phyloP scores from a whole-genome alignment of 2,888 invertebrate species.

The Drosophila glabriapex region DNA sequence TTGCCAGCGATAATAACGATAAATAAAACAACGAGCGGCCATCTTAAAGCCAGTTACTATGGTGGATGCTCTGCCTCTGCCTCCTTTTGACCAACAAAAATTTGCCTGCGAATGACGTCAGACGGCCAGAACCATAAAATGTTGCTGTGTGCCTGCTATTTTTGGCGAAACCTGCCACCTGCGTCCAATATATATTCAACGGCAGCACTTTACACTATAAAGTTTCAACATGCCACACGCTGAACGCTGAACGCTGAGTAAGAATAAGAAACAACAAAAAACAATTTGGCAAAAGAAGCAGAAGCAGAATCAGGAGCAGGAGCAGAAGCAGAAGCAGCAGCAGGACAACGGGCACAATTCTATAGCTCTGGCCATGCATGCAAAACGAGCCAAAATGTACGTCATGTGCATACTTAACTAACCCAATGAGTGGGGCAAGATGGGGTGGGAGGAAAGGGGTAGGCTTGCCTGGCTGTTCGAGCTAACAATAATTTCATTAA shows the following conservation, averaged over 20 bases:
- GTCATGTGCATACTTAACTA: slow-evolving; percentile 70
- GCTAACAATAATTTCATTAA: slow-evolving; percentile 80
- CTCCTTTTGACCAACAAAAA: slow-evolving; percentile 44
- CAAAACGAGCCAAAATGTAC: slow-evolving; percentile 56
- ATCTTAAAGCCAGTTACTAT: slow-evolving; percentile 42
- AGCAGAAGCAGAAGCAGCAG: not conserved
- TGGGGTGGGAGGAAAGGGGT: not conserved
- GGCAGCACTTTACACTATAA: slow-evolving; percentile 48
- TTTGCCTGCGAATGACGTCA: slow-evolving; percentile 71
- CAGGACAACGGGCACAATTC: not conserved
- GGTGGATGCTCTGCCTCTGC: not conserved
- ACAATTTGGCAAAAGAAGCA: slow-evolving; percentile 34
- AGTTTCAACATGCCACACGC: slow-evolving; percentile 50
- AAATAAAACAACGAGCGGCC: slow-evolving; percentile 50
- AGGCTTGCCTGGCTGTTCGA: slow-evolving; percentile 15
- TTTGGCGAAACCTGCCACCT: slow-evolving; percentile 45
- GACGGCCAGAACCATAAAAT: slow-evolving; percentile 31
- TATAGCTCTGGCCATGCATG: slow-evolving; percentile 47
- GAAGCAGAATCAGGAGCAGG: not conserved
- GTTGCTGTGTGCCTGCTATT: slow-evolving; percentile 9
- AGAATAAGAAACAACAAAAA: slow-evolving; percentile 23
- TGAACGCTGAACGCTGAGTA: slow-evolving; percentile 1
- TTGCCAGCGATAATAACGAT: slow-evolving; percentile 65
- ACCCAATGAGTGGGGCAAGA: not conserved
- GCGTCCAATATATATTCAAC: slow-evolving; percentile 37